Evolutionary conservation across 2,888 invertebrate genomes (phyloP), one percentile per base, ranked within the genome.

Genomic region (Cosmopolites sordidus): DNA sequence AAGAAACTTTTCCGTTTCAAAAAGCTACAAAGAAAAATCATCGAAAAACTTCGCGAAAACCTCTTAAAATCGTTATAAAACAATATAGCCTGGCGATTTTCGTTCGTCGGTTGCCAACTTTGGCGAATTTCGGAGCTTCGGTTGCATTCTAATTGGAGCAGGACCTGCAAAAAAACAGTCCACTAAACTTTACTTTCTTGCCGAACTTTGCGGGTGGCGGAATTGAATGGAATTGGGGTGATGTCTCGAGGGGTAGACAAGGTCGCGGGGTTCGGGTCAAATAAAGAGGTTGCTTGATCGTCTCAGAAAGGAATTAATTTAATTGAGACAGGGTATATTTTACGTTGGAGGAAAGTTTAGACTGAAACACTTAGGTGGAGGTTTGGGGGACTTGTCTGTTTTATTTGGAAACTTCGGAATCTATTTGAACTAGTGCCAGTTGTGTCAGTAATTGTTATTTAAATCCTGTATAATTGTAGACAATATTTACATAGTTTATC

Each of bases 251-350:
- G n/a, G 33, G 33, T 3, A 11, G 33, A n/a, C 12, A 33, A 3
- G 11, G 33, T n/a, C 3, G 33, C 4, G 12, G 33, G 33, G 3
- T 5, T 33, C 4, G 33, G 11, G 33, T 33, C 33, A 33, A 33
- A 33, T 33, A 33, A 33, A 33, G 33, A 33, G 33, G 12, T 33
- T 33, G 33, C 12, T n/a, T 33, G 8, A 33, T 33, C 33, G 33
- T 33, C 3, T 33, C 33, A 33, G 33, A 33, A 33, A 33, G 33
- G 33, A 33, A 33, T 33, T 33, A 33, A 33, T 33, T 33, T 33
- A 33, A 33, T 33, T 33, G 33, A 12, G 12, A 33, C 33, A 33
- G 33, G 12, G n/a, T 33, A 33, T 33, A 33, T 33, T 33, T 33
- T 11, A 33, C 33, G n/a, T 33, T n/a, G 33, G n/a, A 12, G n/a